Evolutionary conservation across 1,140 invertebrate species (phyloP).

Genomic region (Papilio xuthus): DNA sequence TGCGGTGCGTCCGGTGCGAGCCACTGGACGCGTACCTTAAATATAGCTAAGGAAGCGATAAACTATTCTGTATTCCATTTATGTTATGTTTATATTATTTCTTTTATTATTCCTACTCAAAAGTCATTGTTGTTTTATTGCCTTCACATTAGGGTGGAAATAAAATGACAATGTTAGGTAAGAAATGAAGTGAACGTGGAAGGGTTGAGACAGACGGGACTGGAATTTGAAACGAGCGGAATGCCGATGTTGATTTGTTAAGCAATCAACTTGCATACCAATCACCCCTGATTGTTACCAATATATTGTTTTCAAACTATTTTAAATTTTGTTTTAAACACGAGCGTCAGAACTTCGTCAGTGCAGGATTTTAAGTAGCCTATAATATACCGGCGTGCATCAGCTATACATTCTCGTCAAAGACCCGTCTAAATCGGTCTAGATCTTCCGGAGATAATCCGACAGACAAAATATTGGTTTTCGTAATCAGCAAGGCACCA

Average conservation of each 20-base stretch:
- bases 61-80: not conserved
- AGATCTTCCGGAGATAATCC: too few relatives aligned
- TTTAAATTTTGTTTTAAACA: not conserved
- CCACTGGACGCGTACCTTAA: not conserved
- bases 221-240: constrained; percentile 49
- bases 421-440: too few relatives aligned
- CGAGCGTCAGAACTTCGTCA: too few relatives aligned
- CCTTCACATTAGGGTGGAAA: constrained; percentile 50
- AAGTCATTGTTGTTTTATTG: constrained; percentile 60
- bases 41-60: not conserved
- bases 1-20: too few relatives aligned
- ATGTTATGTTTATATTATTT: not conserved
- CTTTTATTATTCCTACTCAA: not conserved
- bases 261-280: constrained; percentile 50
- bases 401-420: too few relatives aligned
- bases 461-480: too few relatives aligned
- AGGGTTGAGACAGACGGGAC: constrained; percentile 53
- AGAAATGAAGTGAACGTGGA: constrained; percentile 61
- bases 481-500: too few relatives aligned
- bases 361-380: too few relatives aligned
- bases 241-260: constrained; percentile 54
- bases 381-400: too few relatives aligned
- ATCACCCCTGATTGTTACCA: constrained; percentile 35
- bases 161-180: constrained; percentile 57
- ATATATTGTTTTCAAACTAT: not conserved